Conservation (phyloP, 2,888 invertebrate genomes). For the Hoplodrina blanda region DNA sequence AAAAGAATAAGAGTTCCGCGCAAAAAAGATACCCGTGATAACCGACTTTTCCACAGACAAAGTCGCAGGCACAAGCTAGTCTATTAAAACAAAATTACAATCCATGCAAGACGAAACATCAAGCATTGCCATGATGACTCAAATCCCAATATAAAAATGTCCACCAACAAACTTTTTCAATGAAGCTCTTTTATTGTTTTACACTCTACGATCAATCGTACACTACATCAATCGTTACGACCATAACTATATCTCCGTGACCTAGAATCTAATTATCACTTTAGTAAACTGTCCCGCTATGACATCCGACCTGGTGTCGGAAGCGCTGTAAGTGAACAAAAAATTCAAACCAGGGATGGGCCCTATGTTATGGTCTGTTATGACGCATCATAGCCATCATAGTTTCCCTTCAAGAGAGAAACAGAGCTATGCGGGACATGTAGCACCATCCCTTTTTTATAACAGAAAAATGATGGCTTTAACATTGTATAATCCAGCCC, state of each 20-base stretch:
- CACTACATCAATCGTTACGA: constrained; percentile 13
- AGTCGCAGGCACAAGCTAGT: too few species aligned
- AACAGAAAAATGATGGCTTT: neutral
- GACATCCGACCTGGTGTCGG: neutral
- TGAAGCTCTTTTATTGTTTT: constrained; percentile 8
- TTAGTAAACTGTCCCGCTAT: neutral
- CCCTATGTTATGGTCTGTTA: neutral
- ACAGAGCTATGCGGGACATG: too few species aligned
- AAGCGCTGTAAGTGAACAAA: neutral
- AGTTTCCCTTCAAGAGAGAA: neutral
- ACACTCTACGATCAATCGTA: constrained; percentile 20
- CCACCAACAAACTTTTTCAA: constrained; percentile 2
- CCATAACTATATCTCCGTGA: neutral
- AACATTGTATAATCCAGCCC: neutral
- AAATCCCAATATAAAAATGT: neutral
- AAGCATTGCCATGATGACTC: neutral
- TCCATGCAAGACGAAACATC: neutral
- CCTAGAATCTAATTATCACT: neutral
- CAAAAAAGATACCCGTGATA: too few species aligned
- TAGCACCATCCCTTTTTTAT: neutral
- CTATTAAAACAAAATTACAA: too few species aligned
- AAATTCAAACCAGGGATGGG: neutral
- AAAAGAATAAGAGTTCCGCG: too few species aligned
- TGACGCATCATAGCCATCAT: neutral
- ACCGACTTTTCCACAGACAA: too few species aligned